phyloP scores from a whole-genome alignment of 2,797 vertebrate species.

The Ceyx erithaca region DNA sequence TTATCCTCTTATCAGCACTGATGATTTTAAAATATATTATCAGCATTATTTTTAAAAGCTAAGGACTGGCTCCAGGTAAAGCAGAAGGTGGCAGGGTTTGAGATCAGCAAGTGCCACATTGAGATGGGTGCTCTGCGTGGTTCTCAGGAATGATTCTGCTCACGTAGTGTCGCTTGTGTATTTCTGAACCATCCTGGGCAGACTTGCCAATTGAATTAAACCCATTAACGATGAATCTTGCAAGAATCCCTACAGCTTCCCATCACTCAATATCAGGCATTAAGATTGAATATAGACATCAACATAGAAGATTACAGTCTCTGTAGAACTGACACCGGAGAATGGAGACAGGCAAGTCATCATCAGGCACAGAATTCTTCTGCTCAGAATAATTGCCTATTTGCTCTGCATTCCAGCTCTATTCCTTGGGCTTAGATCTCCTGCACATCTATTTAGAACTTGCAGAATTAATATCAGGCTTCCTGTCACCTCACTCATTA shows the following conservation, averaged over 20 bases:
- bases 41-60: not conserved
- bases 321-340: not conserved
- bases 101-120: not conserved
- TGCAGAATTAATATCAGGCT: conserved; percentile 59
- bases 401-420: conserved; percentile 33
- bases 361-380: conserved; percentile 31
- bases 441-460: conserved; percentile 57
- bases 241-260: conserved; percentile 61
- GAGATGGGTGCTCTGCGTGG: not conserved
- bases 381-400: conserved; percentile 60
- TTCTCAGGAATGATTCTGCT: not conserved
- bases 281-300: conserved; percentile 59
- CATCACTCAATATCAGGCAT: conserved; percentile 55
- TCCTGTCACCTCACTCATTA: conserved; percentile 56
- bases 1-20: not conserved
- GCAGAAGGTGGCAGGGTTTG: not conserved
- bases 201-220: conserved; percentile 54
- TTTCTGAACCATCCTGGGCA: conserved; percentile 52
- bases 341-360: conserved; percentile 52
- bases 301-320: conserved; percentile 49
- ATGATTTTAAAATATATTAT: not conserved
- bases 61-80: not conserved
- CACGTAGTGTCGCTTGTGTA: conserved; percentile 3
- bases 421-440: conserved; percentile 48
- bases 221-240: conserved; percentile 57